Evolutionary conservation across 1,140 invertebrate genomes (phyloP), one percentile per base, ranked within the genome.

Genomic region (Thaumatotibia leucotreta): DNA sequence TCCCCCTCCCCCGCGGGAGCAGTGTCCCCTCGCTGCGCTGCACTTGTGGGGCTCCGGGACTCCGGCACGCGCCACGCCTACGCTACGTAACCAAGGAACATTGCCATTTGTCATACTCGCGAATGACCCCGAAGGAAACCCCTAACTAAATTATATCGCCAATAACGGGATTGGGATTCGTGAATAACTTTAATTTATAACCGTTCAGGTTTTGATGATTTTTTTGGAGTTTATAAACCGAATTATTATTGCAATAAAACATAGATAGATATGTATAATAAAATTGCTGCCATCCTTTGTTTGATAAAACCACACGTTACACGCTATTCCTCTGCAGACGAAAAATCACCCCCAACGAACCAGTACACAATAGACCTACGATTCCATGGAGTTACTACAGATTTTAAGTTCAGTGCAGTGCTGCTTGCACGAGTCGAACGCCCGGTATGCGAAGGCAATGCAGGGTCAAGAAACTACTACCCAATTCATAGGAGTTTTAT

Each of bases 1-100:
- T 69, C 73, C 70, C 73, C 68, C 62, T 67, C 72, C 62, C 71
- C 58, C 61, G 64, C 69, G 39, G 39, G 39, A 45, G 39, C 39
- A 45, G 39, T 45, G 39, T 65, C 69, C 62, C 66, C 67, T 67
- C 66, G 50, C 74, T 14, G 64, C 67, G 64, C 74, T 83, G 82
- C 85, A 86, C 87, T 89, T 88, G 86, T 85, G 83, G 77, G 89
- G 83, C 78, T 84, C 67, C 78, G 67, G 52, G 50, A 68, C 73
- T 70, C 75, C 73, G 35, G 65, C 72, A 72, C 77, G 79, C 76
- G 80, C 76, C 81, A 82, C 83, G 80, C 83, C 86, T 80, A 80
- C 82, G 64, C 64, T 67, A 71, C 70, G 27, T 49, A 58, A 67
- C 23, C 11, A 27, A 32, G 49, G 61, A 31, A 39, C 58, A 29